phyloP scores from a whole-genome alignment of 2,888 invertebrate species.

The Latrodectus elegans region DNA sequence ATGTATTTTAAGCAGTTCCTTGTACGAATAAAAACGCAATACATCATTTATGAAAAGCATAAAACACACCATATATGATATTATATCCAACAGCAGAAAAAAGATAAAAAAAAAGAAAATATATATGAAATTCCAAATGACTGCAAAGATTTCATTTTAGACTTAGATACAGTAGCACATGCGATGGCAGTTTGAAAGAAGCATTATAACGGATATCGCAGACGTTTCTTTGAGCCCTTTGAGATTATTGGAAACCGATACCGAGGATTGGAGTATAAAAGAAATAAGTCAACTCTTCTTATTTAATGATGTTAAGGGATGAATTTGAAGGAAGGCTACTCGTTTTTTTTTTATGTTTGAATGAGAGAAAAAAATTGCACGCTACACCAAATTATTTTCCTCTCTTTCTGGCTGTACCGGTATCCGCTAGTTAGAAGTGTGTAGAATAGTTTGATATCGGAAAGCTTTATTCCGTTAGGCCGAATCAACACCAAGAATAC shows the following conservation, averaged over 20 bases:
- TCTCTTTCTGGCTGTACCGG: slow-evolving; percentile 4
- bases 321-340: slow-evolving; percentile 54
- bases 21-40: no score
- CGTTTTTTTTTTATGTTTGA: slow-evolving; percentile 25
- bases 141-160: slow-evolving; percentile 35
- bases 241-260: slow-evolving; percentile 62
- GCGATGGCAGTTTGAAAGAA: slow-evolving; percentile 4
- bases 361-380: slow-evolving; percentile 43
- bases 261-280: slow-evolving; percentile 28
- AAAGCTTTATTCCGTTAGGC: not conserved
- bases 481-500: not conserved
- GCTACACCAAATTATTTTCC: slow-evolving; percentile 33
- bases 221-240: slow-evolving; percentile 35
- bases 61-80: no score
- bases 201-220: slow-evolving; percentile 39
- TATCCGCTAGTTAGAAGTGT: slow-evolving; percentile 10
- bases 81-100: not conserved
- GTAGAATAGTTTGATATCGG: slow-evolving; percentile 45
- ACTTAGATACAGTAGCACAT: slow-evolving; percentile 34
- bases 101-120: slow-evolving; percentile 4
- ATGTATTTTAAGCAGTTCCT: no score
- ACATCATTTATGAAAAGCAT: no score
- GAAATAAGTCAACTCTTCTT: slow-evolving; percentile 52
- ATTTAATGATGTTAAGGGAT: slow-evolving; percentile 59
- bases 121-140: slow-evolving; percentile 21